phyloP scores from a whole-genome alignment of 2,888 invertebrate genomes.

The Bombylius major region DNA sequence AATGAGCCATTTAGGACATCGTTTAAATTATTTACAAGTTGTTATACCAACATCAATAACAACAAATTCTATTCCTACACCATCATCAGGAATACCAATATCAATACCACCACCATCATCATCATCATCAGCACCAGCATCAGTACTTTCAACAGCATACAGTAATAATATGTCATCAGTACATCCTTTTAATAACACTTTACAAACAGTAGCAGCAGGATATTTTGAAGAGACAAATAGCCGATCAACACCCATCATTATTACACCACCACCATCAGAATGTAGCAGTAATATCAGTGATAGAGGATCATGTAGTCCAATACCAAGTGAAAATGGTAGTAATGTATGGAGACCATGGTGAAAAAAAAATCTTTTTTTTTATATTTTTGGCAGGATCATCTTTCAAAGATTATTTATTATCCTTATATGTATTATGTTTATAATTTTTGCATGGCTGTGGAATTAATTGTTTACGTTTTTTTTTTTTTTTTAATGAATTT shows the following conservation, averaged over 20 bases:
- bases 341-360: conserved; percentile 36
- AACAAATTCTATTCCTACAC: not conserved
- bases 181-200: not conserved
- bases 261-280: conserved; percentile 35
- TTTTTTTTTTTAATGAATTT: no score
- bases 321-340: conserved; percentile 29
- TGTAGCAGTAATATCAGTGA: conserved; percentile 25
- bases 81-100: not conserved
- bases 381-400: not conserved
- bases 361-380: conserved; percentile 11
- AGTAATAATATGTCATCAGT: not conserved
- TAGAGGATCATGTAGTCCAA: conserved; percentile 32
- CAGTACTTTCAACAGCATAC: not conserved
- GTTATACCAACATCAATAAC: conserved; percentile 28
- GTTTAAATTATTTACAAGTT: conserved; percentile 48
- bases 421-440: no score
- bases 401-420: no score
- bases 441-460: no score
- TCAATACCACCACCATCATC: not conserved
- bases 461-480: no score
- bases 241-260: conserved; percentile 16
- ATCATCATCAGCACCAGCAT: not conserved
- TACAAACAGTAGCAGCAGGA: not conserved
- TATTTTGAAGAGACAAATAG: conserved; percentile 11
- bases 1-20: conserved; percentile 82